phyloP scores from a whole-genome alignment of 2,797 vertebrate species.

The Carcharodon carcharias region DNA sequence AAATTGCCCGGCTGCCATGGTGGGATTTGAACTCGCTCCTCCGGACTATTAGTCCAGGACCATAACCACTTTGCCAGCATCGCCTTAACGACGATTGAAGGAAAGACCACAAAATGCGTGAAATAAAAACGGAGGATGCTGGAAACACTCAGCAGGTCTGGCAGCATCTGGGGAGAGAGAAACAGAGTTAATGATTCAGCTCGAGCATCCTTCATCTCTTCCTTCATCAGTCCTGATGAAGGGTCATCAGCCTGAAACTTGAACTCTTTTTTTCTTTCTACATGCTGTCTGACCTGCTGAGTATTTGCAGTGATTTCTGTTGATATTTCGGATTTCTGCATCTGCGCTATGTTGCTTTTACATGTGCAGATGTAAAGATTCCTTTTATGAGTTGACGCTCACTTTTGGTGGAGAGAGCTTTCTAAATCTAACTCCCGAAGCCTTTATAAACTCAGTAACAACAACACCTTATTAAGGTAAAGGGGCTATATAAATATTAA shows the following conservation, averaged over 20 bases:
- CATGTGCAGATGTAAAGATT: neutral
- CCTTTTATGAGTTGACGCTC: neutral
- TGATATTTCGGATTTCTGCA: too few relatives aligned
- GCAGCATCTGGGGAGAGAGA: too few relatives aligned
- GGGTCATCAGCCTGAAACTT: too few relatives aligned
- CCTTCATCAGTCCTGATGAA: too few relatives aligned
- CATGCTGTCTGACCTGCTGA: too few relatives aligned
- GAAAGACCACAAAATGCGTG: neutral
- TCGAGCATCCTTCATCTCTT: too few relatives aligned
- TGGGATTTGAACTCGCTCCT: neutral
- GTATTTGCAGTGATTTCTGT: neutral
- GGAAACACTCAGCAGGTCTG: neutral
- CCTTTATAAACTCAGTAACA: too few relatives aligned
- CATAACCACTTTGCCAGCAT: neutral
- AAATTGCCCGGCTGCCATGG: neutral
- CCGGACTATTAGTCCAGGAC: too few relatives aligned
- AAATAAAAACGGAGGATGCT: neutral
- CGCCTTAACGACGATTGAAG: neutral
- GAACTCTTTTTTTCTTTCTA: too few relatives aligned
- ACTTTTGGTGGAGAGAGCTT: neutral
- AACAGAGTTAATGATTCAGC: too few relatives aligned
- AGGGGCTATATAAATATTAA: too few relatives aligned
- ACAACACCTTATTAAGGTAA: too few relatives aligned
- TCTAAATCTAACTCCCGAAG: neutral
- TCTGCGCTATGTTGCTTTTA: neutral